Conservation (phyloP, 2,113 vertebrate species). For the Vimba vimba region DNA sequence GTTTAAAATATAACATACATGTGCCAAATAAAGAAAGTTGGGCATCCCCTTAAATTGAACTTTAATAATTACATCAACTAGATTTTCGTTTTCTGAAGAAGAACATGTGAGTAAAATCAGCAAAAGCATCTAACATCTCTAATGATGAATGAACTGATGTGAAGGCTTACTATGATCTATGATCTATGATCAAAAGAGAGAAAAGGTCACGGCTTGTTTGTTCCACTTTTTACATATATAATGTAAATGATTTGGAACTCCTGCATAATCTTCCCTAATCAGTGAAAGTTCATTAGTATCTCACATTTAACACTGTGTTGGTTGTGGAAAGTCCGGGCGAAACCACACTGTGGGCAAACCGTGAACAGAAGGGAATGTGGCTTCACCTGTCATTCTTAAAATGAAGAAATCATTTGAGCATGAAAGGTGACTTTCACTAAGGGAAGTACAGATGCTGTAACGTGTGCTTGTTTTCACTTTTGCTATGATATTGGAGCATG, state of each 20-base stretch:
- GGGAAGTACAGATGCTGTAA: constrained; percentile 5
- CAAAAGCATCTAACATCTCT: neutral
- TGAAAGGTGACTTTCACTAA: neutral
- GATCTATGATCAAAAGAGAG: neutral
- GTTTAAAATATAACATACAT: neutral
- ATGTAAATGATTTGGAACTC: neutral
- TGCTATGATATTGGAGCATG: constrained; percentile 15
- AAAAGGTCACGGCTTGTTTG: neutral
- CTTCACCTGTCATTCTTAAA: neutral
- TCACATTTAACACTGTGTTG: neutral
- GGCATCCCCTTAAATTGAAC: neutral
- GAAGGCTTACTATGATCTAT: neutral
- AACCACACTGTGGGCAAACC: neutral
- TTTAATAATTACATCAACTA: neutral
- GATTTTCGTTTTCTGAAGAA: neutral
- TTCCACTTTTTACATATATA: neutral
- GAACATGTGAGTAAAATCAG: neutral
- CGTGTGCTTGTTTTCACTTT: constrained; percentile 22
- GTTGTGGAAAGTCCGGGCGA: constrained; percentile 9
- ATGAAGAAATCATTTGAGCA: neutral
- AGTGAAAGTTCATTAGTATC: neutral
- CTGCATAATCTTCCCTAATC: neutral
- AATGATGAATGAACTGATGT: neutral
- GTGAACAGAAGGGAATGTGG: neutral
- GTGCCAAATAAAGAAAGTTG: neutral